Evolutionary conservation across 2,888 invertebrate genomes (phyloP), one percentile per base, ranked within the genome.

Genomic region (Phoenoteleia sp.): DNA sequence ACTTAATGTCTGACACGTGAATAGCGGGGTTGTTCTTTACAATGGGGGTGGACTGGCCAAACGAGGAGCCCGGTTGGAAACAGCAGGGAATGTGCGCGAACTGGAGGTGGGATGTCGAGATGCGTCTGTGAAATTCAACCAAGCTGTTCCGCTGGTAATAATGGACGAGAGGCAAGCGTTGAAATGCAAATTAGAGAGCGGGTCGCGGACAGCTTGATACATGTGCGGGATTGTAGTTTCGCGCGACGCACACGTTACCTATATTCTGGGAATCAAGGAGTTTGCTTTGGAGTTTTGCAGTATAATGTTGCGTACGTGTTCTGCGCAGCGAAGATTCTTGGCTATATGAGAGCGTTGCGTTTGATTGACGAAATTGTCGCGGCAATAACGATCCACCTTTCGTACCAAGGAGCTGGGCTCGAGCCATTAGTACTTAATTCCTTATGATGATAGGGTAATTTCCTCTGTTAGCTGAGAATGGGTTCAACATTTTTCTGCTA

Each of bases 171-270:
- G 92, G 92, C 91, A 91, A 92, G 92, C 92, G 92, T 92, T 92
- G 92, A 92, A 92, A 92, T 92, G 92, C 92, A 92, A 92, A 92
- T 92, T 92, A 92, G 92, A 91, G 92, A 91, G 91, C 91, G 91
- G 89, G 91, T 91, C 92, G 92, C 89, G 92, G 92, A 92, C 92
- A 92, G 92, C 90, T 92, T 92, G 92, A 92, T 92, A 92, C 92
- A 92, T 92, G 92, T 92, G 91, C 92, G 92, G 92, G 91, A 91
- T 92, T 92, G 92, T 91, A 91, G 92, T 92, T 91, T 91, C 90
- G 91, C 90, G 89, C 91, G 90, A 90, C 89, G 91, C 90, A 90
- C 87, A 85, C 89, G 89, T 88, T 89, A 89, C 90, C 91, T 91
- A 91, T 91, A 91, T 90, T 90, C 89, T 87, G 84, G 81, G 89